These are phyloP conservation scores for Orchestes rusci DNA, from an alignment of 2,888 invertebrate species.

Conservation along the genomic window DNA sequence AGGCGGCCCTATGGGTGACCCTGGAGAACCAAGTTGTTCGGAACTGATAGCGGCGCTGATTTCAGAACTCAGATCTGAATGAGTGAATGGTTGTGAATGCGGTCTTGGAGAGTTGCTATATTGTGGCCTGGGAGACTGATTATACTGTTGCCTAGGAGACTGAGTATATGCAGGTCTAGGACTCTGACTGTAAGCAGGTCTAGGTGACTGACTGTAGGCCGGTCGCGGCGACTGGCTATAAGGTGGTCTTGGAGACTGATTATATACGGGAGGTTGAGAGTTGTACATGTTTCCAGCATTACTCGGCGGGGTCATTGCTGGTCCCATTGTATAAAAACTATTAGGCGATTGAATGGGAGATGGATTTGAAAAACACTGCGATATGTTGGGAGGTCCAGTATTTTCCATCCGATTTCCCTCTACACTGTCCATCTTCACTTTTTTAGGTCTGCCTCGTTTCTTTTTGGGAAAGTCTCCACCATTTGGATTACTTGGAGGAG, in stretches of 20 bases:
- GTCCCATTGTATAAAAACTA: slow-evolving; percentile 44
- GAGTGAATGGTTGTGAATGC: slow-evolving; percentile 53
- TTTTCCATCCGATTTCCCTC: slow-evolving; percentile 41
- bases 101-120: slow-evolving; percentile 40
- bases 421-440: slow-evolving; percentile 63
- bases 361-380: slow-evolving; percentile 46
- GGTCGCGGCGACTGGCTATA: slow-evolving; percentile 38
- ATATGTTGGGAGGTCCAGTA: slow-evolving; percentile 44
- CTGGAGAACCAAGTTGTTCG: slow-evolving; percentile 58
- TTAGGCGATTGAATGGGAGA: slow-evolving; percentile 48
- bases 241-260: slow-evolving; percentile 37
- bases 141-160: slow-evolving; percentile 37
- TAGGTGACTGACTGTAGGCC: slow-evolving; percentile 35
- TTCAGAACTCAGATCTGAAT: slow-evolving; percentile 68
- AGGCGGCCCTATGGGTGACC: slow-evolving; percentile 60
- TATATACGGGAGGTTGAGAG: slow-evolving; percentile 35
- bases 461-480: slow-evolving; percentile 67
- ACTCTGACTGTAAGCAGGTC: slow-evolving; percentile 34
- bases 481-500: slow-evolving; percentile 37
- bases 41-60: slow-evolving; percentile 73
- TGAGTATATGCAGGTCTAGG: slow-evolving; percentile 37
- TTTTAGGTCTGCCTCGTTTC: slow-evolving; percentile 82
- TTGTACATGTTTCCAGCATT: slow-evolving; percentile 40
- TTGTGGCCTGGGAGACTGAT: slow-evolving; percentile 39
- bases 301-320: slow-evolving; percentile 42